Conservation (phyloP, 2,113 vertebrate species). For the Elachura formosa region DNA sequence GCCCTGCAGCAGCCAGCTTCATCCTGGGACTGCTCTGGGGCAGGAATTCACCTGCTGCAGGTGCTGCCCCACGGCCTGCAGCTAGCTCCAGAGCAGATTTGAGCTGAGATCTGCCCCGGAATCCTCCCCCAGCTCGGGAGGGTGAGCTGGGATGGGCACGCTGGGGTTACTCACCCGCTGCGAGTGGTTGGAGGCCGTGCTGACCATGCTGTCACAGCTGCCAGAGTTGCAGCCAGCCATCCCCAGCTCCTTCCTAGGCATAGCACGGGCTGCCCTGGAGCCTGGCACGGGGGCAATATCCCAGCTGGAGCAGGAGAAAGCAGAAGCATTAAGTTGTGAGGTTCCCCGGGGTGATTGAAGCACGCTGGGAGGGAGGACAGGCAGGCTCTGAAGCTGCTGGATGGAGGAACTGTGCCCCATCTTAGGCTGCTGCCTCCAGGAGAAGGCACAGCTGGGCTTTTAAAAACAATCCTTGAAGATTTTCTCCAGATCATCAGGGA, state of each 20-base stretch:
- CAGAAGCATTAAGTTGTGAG: neutral
- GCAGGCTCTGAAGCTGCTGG: neutral
- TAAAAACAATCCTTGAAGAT: neutral
- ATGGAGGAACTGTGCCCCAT: accelerated
- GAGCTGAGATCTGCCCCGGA: neutral
- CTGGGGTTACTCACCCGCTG: constrained; percentile 74
- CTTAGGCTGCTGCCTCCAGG: neutral
- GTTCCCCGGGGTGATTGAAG: too few relatives aligned
- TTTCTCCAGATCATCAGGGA: neutral
- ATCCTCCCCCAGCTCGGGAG: neutral
- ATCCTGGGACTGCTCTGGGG: neutral
- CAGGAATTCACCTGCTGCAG: neutral
- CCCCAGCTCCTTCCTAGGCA: constrained; percentile 83
- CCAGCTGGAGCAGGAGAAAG: neutral
- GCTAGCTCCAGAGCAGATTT: neutral
- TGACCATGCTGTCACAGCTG: constrained; percentile 84
- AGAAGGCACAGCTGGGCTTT: neutral
- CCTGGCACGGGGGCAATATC: neutral
- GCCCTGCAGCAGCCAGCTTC: neutral
- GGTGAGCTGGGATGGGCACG: neutral
- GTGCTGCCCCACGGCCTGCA: neutral
- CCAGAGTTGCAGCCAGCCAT: constrained; percentile 71
- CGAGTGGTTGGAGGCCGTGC: constrained; percentile 72
- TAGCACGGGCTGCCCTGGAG: neutral
- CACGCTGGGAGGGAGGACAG: accelerated